These are phyloP conservation scores for Antechinus flavipes DNA, from an alignment of 2,113 vertebrate species.

Conservation along the genomic window DNA sequence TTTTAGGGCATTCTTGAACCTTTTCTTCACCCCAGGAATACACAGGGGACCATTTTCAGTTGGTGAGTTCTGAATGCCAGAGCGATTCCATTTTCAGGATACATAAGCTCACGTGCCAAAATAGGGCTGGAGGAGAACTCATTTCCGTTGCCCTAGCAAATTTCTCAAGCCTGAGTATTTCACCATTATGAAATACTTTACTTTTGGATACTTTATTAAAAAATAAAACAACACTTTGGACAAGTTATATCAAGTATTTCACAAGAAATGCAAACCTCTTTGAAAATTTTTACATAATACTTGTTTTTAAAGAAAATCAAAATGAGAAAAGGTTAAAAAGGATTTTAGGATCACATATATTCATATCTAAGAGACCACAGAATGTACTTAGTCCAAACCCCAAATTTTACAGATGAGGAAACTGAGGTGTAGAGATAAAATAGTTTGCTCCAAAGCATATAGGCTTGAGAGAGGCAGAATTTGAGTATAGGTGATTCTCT, in stretches of 20 bases:
- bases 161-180: constrained; percentile 33
- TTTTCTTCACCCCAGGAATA: neutral
- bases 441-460: neutral
- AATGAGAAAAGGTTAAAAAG: constrained; percentile 18
- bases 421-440: neutral
- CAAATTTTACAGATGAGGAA: neutral
- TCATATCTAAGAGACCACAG: neutral
- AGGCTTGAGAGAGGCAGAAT: neutral
- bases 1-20: neutral
- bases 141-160: constrained; percentile 18
- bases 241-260: constrained; percentile 45
- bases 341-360: neutral
- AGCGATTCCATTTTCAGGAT: neutral
- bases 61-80: neutral
- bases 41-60: neutral
- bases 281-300: constrained; percentile 37
- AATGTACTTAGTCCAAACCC: neutral
- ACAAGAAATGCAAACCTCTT: constrained; percentile 16
- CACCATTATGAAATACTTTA: constrained; percentile 32
- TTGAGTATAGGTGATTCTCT: neutral
- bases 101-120: constrained; percentile 28
- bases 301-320: constrained; percentile 50
- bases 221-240: constrained; percentile 16
- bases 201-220: constrained; percentile 58
- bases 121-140: neutral